Base-by-base conservation (phyloP, 2,888 invertebrate species). In the Lampropteryx suffumata region DNA sequence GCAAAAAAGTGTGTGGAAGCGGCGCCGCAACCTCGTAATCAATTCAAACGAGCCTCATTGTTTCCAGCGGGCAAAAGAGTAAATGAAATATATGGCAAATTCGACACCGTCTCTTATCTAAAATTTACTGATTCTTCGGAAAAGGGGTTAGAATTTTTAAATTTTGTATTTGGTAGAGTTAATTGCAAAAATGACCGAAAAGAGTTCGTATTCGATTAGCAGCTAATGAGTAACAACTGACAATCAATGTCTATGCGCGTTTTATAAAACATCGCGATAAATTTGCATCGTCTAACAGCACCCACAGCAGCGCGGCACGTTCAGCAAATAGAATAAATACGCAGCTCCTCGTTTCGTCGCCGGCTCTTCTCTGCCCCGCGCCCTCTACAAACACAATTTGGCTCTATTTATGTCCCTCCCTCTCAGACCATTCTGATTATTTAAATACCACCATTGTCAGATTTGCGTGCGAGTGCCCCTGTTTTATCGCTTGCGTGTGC, bases 251-350 rank as follows among this genome's bases (percentile, higher is more conserved):
- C 66, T 78, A 74, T 72, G 73, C 72, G 79, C 81, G 75, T 84
- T 87, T 84, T 85, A 84, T 83, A 82, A 84, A 86, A 76, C 80
- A 77, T 74, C 73, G 76, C 82, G 79, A 87, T 87, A 85, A 85
- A 88, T 88, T 89, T 87, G 84, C 87, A 89, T 90, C 81, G 76
- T 78, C 84, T 86, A 89, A 86, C 82, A 85, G 80, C 71, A 78
- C 66, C 81, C 78, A 78, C 76, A 76, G 76, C 76, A 73, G 69
- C 71, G 79, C 74, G 71, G 85, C 89, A 89, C 89, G 87, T 88
- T 87, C 87, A 68, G 74, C 80, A 88, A 88, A 89, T 87, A 86
- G 81, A 87, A 84, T 87, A 84, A 88, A 86, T 87, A 85, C 79
- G 78, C 69, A 72, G 73, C 73, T 76, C 72, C 73, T 72, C 71